Conservation (phyloP, 2,113 vertebrate species). For the Dascyllus trimaculatus region DNA sequence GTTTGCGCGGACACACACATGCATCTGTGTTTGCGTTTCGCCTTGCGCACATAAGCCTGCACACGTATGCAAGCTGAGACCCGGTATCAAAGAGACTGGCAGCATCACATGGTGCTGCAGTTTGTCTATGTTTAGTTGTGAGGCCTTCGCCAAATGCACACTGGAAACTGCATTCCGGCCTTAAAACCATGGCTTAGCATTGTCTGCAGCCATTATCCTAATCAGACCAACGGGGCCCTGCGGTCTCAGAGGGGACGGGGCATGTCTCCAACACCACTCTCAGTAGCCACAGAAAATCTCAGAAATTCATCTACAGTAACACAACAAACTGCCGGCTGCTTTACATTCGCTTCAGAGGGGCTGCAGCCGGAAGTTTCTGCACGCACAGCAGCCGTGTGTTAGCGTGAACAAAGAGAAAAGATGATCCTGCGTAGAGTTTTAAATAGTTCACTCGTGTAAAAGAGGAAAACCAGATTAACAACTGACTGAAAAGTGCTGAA, state of each 20-base stretch:
- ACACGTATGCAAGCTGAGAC: conserved; percentile 7
- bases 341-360: neutral
- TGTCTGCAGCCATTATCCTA: conserved; percentile 76
- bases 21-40: conserved; percentile 14
- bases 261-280: neutral
- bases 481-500: neutral
- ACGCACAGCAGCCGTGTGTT: neutral
- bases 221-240: conserved; percentile 53
- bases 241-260: neutral
- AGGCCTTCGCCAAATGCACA: conserved; percentile 26
- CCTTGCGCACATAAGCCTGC: neutral
- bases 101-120: conserved; percentile 65
- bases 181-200: conserved; percentile 72
- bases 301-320: neutral
- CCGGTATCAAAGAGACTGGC: conserved; percentile 57
- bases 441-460: neutral
- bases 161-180: conserved; percentile 71
- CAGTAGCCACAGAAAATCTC: conserved; percentile 20
- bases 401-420: neutral
- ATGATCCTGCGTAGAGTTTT: neutral
- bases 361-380: neutral
- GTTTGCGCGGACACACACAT: neutral
- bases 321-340: neutral
- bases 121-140: conserved; percentile 75
- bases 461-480: conserved; percentile 10